A percentile compares a stretch with the other conserved stretches of the same genome.
Evolutionary conservation across 1,140 invertebrate genomes (phyloP).

Genomic region (Belonocnema kinseyi): DNA sequence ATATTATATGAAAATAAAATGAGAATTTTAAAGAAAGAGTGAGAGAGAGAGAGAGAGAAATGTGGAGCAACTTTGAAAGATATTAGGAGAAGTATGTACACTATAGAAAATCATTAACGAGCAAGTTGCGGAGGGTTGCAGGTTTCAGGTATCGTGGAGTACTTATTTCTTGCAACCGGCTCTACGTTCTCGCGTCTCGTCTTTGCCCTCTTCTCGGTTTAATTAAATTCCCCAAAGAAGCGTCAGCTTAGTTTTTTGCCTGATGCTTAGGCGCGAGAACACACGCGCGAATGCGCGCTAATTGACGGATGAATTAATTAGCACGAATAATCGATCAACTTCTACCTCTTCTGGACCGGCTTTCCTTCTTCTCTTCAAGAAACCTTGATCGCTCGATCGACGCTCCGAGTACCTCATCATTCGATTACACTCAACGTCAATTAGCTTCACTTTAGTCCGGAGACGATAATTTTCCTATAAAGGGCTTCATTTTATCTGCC

Average conservation of each 20-base stretch:
- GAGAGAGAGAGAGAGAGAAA: neutral
- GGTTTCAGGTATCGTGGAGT: constrained; percentile 47
- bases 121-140: constrained; percentile 43
- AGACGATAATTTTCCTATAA: constrained; percentile 27
- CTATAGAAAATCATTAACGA: constrained; percentile 47
- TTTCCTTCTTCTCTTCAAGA: constrained; percentile 48
- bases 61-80: neutral
- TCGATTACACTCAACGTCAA: constrained; percentile 36
- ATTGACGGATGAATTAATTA: constrained; percentile 74
- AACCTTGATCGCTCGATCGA: constrained; percentile 49
- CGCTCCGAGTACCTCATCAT: constrained; percentile 50
- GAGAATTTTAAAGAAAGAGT: neutral
- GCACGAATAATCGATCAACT: constrained; percentile 65
- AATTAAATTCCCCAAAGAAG: constrained; percentile 68
- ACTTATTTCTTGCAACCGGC: constrained; percentile 62
- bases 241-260: constrained; percentile 53
- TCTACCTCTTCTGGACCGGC: constrained; percentile 41
- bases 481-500: neutral
- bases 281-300: constrained; percentile 56
- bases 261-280: constrained; percentile 45
- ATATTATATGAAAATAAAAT: neutral
- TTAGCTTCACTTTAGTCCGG: neutral
- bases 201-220: constrained; percentile 57
- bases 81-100: neutral
- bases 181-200: constrained; percentile 59